Base-by-base conservation (phyloP, 2,113 vertebrate genomes). In the Trematomus loennbergii region DNA sequence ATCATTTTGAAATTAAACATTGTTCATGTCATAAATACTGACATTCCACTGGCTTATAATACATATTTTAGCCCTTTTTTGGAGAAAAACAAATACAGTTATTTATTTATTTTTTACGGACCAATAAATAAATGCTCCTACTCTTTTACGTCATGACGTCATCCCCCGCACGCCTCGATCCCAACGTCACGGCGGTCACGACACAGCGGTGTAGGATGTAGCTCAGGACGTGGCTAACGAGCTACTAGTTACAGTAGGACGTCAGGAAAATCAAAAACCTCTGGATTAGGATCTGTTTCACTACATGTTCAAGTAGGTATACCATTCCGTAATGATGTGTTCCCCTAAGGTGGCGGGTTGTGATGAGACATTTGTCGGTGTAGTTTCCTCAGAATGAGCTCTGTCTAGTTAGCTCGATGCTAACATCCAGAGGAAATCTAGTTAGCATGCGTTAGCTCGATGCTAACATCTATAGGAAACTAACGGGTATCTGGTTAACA, bases 151-250 rank as follows among this genome's bases (percentile, higher is more conserved):
- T 40, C 36, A 40, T 40, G 36, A 40, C 36, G 36, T 40, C 36
- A 7, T 7, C 36, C 6, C 36, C 36, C 36, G 36, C 36, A 40
- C 36, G 36, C 36, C 36, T 8, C 36, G 5, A 7, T 40, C 36
- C 36, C 36, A 1, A 8, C 36, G 36, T 40, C 36, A 40, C 36
- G 36, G 8, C 36, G 8, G 36, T 40, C 36, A 40, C 36, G 36
- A 40, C 36, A 40, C 36, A 40, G 36, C 36, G 58, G 73, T 78
- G 85, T 88, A 89, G 88, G 92, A 92, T 90, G 91, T 92, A 92
- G 86, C 87, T 81, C 83, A 82, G 78, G 81, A 93, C 89, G 91
- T 89, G 86, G 87, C 89, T 89, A 90, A 74, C 86, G 75, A 77
- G 84, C 75, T 81, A 78, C 61, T 79, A 83, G 84, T 63, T 46